A percentile compares a stretch with the other conserved stretches of the same genome.
Evolutionary conservation across 2,888 invertebrate genomes (phyloP).

Genomic region (Belgica antarctica): DNA sequence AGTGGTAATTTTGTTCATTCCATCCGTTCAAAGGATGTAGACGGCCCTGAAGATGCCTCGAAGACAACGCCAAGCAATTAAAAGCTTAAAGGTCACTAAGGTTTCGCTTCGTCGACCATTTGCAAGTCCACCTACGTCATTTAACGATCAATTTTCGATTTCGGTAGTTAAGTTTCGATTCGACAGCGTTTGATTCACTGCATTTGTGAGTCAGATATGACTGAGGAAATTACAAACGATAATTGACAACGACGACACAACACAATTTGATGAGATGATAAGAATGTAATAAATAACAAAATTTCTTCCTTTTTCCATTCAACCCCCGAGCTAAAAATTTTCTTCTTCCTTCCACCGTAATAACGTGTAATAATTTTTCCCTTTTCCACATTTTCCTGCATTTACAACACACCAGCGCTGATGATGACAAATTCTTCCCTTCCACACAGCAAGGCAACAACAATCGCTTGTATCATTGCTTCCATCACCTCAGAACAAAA

Average conservation of each 20-base stretch:
- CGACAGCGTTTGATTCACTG: not conserved
- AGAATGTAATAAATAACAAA: constrained; percentile 15
- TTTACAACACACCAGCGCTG: not conserved
- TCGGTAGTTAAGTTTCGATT: too few species aligned
- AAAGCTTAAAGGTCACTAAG: not conserved
- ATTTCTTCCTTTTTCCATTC: not conserved
- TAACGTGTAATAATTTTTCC: constrained; percentile 8
- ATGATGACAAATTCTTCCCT: constrained; percentile 20
- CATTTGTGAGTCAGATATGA: not conserved
- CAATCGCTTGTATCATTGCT: constrained; percentile 10
- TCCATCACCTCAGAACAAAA: not conserved
- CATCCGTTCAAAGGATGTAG: too few species aligned
- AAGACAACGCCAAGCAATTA: not conserved
- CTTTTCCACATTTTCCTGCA: constrained; percentile 13
- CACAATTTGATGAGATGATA: not conserved
- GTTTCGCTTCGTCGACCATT: not conserved
- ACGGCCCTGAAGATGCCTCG: too few species aligned
- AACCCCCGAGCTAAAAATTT: too few species aligned
- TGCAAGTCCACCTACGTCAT: too few species aligned
- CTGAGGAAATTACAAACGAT: not conserved
- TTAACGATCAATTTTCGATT: too few species aligned
- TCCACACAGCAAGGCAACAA: not conserved
- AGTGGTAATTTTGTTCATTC: too few species aligned
- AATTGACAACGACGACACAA: constrained; percentile 11
- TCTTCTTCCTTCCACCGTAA: not conserved